A percentile compares a stretch with the other conserved stretches of the same genome.
Evolutionary conservation across 2,888 invertebrate species (phyloP).

Genomic region (Coecobrya sp.): DNA sequence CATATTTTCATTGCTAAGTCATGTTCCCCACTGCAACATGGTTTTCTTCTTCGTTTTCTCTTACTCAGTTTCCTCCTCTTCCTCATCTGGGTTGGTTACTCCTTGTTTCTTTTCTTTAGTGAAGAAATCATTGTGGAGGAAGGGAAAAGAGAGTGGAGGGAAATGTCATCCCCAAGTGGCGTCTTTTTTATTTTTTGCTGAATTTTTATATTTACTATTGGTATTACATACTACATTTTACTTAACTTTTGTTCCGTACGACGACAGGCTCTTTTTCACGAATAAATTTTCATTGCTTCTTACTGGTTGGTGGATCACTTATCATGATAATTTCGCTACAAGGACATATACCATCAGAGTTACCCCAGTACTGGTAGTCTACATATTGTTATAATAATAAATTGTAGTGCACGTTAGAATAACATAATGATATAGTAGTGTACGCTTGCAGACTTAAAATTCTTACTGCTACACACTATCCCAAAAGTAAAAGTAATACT

Average conservation of each 20-base stretch:
- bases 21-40: constrained; percentile 42
- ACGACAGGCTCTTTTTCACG: constrained; percentile 55
- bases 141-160: constrained; percentile 51
- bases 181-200: constrained; percentile 73
- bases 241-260: constrained; percentile 39
- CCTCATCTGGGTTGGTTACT: constrained; percentile 37
- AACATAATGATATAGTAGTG: neutral
- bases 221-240: constrained; percentile 46
- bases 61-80: constrained; percentile 32
- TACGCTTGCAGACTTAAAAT: neutral
- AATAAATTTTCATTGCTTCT: constrained; percentile 81
- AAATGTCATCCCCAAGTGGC: constrained; percentile 81
- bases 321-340: constrained; percentile 79
- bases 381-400: constrained; percentile 35
- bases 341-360: constrained; percentile 44
- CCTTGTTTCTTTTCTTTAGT: neutral
- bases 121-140: constrained; percentile 30
- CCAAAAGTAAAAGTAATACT: neutral
- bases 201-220: constrained; percentile 76
- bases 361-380: neutral
- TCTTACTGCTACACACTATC: neutral
- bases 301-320: constrained; percentile 79
- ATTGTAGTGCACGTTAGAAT: constrained; percentile 15
- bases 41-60: constrained; percentile 10
- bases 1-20: constrained; percentile 73